Percentiles rank a stretch among this genome's conserved stretches.
Evolutionary conservation across 2,113 vertebrate genomes (phyloP).

Genomic region (Micromys minutus): DNA sequence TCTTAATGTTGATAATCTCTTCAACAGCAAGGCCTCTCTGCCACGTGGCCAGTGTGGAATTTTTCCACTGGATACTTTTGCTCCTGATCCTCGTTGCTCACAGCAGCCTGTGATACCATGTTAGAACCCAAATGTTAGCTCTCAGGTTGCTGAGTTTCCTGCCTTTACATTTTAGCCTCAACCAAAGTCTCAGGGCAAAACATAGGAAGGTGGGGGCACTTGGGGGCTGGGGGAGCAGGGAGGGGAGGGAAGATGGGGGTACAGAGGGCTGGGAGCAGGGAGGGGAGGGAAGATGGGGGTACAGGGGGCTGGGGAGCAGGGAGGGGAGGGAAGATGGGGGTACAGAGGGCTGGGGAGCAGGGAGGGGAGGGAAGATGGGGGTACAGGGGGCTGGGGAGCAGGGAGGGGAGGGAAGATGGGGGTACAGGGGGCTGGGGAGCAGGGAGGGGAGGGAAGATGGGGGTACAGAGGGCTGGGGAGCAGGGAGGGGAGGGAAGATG

Average conservation of each 20-base stretch:
- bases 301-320: not conserved
- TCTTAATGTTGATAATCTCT: not conserved
- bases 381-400: no score
- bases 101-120: not conserved
- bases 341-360: no score
- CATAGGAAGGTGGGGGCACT: no score
- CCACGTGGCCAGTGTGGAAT: not conserved
- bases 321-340: not conserved
- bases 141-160: not conserved
- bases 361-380: not conserved
- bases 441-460: not conserved
- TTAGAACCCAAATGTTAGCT: no score
- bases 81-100: not conserved
- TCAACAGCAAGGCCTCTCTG: not conserved
- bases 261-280: no score
- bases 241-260: not conserved
- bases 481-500: not conserved
- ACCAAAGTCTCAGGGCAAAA: not conserved
- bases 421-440: no score
- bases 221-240: no score
- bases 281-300: not conserved
- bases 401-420: no score
- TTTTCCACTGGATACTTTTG: not conserved
- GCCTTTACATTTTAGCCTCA: not conserved
- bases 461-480: no score